Evolutionary conservation across 2,113 vertebrate species (phyloP).

Genomic region (Litocranius walleri): DNA sequence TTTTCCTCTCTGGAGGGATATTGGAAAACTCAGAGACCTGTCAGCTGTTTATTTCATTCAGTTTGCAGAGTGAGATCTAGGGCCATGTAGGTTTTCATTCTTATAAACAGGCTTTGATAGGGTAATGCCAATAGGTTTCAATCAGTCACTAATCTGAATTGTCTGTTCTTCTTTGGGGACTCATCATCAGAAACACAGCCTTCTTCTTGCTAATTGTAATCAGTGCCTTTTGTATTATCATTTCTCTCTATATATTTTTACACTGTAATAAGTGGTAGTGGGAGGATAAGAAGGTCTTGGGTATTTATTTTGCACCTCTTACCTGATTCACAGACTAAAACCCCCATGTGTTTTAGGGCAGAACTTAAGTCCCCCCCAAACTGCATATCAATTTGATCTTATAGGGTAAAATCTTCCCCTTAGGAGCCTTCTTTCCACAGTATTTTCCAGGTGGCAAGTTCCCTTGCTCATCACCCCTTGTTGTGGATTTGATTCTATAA

Average conservation of each 20-base stretch:
- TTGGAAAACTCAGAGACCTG: background rate
- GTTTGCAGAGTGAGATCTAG: background rate
- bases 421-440: background rate
- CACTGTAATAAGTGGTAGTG: background rate
- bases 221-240: background rate
- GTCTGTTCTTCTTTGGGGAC: background rate
- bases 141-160: background rate
- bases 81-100: background rate
- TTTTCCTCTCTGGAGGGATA: background rate
- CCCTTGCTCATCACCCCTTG: background rate
- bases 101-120: background rate
- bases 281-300: background rate
- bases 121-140: background rate
- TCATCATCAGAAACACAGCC: background rate
- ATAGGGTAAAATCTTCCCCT: background rate
- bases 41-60: background rate
- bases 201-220: background rate
- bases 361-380: background rate
- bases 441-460: background rate
- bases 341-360: background rate
- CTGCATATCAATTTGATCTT: background rate
- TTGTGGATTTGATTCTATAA: background rate
- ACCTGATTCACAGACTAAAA: background rate
- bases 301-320: background rate
- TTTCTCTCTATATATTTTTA: background rate